These are phyloP conservation scores for Carapus acus DNA, from an alignment of 2,797 vertebrate species.

Conservation along the genomic window DNA sequence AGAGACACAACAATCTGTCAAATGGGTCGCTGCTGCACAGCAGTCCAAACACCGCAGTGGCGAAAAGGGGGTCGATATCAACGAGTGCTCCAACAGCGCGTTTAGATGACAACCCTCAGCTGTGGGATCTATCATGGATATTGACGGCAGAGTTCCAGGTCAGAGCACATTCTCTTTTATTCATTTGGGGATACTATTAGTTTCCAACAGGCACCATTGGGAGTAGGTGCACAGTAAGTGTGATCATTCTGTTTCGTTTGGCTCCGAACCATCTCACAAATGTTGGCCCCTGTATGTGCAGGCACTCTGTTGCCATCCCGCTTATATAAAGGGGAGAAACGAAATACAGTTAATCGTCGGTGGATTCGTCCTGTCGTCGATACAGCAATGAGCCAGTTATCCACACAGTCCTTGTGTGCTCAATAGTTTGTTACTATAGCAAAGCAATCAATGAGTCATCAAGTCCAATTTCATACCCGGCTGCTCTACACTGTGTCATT, in stretches of 20 bases:
- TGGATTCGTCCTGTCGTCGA: slow-evolving; percentile 18
- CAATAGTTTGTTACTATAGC: slow-evolving; percentile 51
- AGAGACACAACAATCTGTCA: slow-evolving; percentile 34
- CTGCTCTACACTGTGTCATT: slow-evolving; percentile 56
- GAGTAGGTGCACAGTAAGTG: not conserved
- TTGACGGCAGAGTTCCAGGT: slow-evolving; percentile 15
- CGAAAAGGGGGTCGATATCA: slow-evolving; percentile 40
- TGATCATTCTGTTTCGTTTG: not conserved
- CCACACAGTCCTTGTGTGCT: slow-evolving; percentile 32
- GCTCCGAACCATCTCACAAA: not conserved
- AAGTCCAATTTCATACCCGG: slow-evolving; percentile 77
- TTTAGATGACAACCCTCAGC: slow-evolving; percentile 34
- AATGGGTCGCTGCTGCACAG: slow-evolving; percentile 32
- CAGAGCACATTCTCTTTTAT: not conserved
- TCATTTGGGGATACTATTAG: not conserved
- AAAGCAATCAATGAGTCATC: slow-evolving; percentile 73
- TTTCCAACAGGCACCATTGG: no score
- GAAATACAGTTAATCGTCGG: slow-evolving; percentile 1
- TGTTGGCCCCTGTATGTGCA: no score
- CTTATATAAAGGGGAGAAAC: slow-evolving; percentile 7
- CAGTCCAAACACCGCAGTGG: slow-evolving; percentile 35
- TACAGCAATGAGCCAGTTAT: slow-evolving; percentile 16
- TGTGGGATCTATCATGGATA: slow-evolving; percentile 5
- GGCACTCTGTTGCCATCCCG: not conserved
- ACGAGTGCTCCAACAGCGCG: slow-evolving; percentile 30